phyloP scores from a whole-genome alignment of 2,113 vertebrate genomes.

The Donacobius atricapilla region DNA sequence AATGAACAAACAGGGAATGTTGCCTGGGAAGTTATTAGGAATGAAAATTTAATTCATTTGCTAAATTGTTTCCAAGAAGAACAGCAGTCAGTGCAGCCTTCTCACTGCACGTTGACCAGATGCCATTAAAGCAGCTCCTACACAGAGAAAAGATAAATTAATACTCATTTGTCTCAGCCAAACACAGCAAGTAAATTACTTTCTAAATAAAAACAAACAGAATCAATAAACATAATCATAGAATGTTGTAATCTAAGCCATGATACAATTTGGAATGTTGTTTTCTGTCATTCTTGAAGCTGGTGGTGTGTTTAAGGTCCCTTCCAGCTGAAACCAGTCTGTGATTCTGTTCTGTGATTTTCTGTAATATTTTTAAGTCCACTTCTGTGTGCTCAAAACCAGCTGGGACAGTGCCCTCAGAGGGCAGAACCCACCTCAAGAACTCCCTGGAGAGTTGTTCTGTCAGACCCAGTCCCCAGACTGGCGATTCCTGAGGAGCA shows the following conservation, averaged over 20 bases:
- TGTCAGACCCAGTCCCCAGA: background rate
- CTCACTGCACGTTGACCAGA: conserved; percentile 38
- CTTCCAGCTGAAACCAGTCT: background rate
- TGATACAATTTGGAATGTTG: conserved; percentile 16
- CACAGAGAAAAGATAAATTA: conserved; percentile 34
- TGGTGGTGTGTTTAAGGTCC: background rate
- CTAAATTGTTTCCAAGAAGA: background rate
- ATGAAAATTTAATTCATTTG: background rate
- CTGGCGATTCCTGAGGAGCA: background rate
- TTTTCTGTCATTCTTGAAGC: conserved; percentile 47
- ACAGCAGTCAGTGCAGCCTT: background rate
- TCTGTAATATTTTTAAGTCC: background rate
- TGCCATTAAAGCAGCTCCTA: conserved; percentile 30
- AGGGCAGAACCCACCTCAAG: background rate
- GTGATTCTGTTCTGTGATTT: background rate
- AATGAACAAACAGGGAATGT: background rate
- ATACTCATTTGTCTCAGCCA: conserved; percentile 54
- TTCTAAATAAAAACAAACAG: conserved; percentile 57
- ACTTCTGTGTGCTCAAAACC: background rate
- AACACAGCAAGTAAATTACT: conserved; percentile 35
- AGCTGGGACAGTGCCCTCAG: background rate
- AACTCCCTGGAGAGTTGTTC: background rate
- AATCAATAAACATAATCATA: conserved; percentile 52
- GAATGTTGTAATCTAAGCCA: conserved; percentile 46
- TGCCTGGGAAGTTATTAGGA: background rate